Base-by-base conservation (phyloP, 1,140 invertebrate species). In the Hirudo medicinalis region DNA sequence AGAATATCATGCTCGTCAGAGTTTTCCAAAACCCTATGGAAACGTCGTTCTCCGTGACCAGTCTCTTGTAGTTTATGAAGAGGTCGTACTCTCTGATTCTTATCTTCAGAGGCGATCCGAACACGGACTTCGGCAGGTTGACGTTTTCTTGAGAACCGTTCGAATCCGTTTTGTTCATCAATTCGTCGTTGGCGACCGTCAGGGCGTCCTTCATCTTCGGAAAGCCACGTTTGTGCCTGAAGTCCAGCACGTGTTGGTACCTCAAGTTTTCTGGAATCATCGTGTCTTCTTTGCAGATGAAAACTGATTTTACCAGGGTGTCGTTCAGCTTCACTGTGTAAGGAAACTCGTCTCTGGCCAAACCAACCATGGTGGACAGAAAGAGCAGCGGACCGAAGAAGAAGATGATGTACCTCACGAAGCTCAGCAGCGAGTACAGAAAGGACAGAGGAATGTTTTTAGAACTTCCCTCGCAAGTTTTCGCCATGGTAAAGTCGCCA, bases 371-470 rank as follows among this genome's bases (percentile, higher is more conserved):
- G 27, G 76, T 75, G 9, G 75, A 70, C 0, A 79, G 77, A 9
- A 81, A 71, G 20, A 81, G 75, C 13, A 79, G 71, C 0, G 80
- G 80, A 25, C 75, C 75, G 73, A 79, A 80, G 57, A 80, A 76
- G 67, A 81, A 78, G 55, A 81, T 71, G 54, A 77, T 70, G 17
- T 80, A 73, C 73, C 79, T 78, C 15, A 81, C 76, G 2, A 78
- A 49, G 5, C 75, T 75, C 32, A 81, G 77, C 27, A 78, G 76
- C 6, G 76, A 67, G 70, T 80, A 79, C 29, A 81, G 75, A 25
- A 80, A 75, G 22, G 75, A 76, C 36, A 81, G 78, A 79, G 79
- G 80, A 17, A 74, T 73, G 71, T 80, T 78, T 25, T 78, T 76
- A 15, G 75, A 75, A 53, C 57, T 70, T 25, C 55, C 67, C 40